phyloP scores from a whole-genome alignment of 2,797 vertebrate genomes.

The Columba guinea region DNA sequence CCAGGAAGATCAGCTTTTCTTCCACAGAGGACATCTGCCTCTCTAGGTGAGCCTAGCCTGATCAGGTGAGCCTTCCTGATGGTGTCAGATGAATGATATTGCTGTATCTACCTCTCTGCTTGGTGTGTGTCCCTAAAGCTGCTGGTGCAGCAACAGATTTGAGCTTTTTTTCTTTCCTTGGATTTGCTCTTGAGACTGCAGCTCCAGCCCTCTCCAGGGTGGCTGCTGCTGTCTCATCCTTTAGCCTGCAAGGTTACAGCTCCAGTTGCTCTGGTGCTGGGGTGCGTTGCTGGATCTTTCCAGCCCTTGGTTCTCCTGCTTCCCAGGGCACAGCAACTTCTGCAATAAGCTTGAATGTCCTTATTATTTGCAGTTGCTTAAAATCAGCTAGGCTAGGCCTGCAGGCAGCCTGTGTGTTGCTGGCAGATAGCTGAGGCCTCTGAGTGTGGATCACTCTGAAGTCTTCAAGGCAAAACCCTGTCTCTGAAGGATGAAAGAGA shows the following conservation, averaged over 20 bases:
- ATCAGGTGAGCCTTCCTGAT: background rate
- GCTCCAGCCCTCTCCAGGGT: background rate
- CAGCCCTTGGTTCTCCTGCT: background rate
- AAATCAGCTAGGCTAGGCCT: background rate
- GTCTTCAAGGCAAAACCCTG: background rate
- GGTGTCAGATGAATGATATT: background rate
- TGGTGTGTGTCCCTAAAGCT: background rate
- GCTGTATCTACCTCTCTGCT: background rate
- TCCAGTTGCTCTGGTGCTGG: background rate
- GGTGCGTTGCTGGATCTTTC: background rate
- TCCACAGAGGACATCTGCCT: background rate
- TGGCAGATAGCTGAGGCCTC: background rate
- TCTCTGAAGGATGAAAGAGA: conserved; percentile 1
- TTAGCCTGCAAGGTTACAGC: background rate
- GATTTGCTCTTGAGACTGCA: background rate
- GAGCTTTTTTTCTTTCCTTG: background rate
- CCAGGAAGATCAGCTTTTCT: background rate
- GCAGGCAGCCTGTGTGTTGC: background rate
- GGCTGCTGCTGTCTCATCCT: background rate
- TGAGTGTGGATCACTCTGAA: background rate
- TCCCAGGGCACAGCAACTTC: background rate
- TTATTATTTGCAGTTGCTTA: background rate
- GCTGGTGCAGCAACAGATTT: background rate
- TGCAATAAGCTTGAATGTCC: background rate
- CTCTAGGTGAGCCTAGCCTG: background rate